Evolutionary conservation across 2,113 vertebrate genomes (phyloP).

Genomic region (Myotis lucifugus): DNA sequence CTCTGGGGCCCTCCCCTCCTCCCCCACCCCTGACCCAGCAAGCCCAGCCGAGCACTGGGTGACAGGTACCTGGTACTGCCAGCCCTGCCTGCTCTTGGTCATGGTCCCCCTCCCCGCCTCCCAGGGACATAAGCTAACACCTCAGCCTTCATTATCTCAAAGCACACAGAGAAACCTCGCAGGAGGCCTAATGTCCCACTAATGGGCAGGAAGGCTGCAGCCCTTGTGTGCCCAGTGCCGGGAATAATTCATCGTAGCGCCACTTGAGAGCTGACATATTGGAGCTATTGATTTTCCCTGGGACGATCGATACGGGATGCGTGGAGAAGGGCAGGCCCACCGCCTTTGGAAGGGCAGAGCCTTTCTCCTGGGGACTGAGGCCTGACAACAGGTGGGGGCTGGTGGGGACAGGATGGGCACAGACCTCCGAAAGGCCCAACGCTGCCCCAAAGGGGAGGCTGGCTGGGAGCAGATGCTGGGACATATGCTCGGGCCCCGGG

Average conservation of each 20-base stretch:
- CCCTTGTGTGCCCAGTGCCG: constrained; percentile 68
- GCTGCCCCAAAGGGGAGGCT: background rate
- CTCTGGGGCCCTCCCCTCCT: background rate
- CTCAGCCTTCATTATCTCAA: constrained; percentile 54
- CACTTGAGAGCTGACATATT: constrained; percentile 83
- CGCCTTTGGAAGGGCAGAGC: background rate
- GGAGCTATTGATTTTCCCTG: constrained; percentile 84
- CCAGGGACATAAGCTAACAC: background rate
- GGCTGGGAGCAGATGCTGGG: constrained; percentile 66
- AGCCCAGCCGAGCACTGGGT: background rate
- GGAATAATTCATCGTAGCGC: constrained; percentile 72
- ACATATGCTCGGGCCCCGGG: constrained; percentile 55
- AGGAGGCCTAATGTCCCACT: constrained; percentile 55
- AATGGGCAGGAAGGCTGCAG: constrained; percentile 50
- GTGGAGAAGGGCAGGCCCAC: background rate
- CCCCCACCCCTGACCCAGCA: background rate
- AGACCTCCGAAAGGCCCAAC: background rate
- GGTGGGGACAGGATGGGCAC: background rate
- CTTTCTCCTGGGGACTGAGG: background rate
- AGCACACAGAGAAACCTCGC: constrained; percentile 55
- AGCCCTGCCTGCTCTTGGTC: too few species aligned
- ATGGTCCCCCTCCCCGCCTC: accelerated
- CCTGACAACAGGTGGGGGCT: background rate
- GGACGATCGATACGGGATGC: constrained; percentile 71
- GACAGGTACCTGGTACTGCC: background rate